Percentiles rank a stretch among this genome's conserved stretches.
These are phyloP conservation scores for Chunga burmeisteri DNA, from an alignment of 2,113 vertebrate genomes.

Conservation along the genomic window DNA sequence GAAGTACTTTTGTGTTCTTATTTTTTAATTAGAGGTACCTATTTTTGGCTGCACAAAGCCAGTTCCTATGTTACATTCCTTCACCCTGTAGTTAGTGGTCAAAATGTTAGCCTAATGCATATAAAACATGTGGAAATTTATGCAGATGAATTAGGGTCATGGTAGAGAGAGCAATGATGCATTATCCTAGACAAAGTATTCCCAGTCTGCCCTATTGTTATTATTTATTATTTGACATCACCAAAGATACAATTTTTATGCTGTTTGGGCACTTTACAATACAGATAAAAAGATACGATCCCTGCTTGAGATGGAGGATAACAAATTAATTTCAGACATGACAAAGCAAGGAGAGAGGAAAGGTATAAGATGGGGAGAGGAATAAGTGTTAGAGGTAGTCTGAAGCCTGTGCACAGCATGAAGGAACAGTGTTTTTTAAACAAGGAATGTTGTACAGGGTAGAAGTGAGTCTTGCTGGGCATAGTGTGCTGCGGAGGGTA, in stretches of 20 bases:
- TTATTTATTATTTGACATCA: constrained; percentile 50
- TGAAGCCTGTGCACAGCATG: not conserved
- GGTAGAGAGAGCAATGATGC: constrained; percentile 41
- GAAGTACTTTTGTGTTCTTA: not conserved
- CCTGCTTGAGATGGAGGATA: not conserved
- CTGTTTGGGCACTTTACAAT: constrained; percentile 8
- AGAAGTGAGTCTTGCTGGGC: not conserved
- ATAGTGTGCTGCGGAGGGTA: not conserved
- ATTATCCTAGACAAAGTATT: constrained; percentile 59
- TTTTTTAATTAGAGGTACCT: not conserved
- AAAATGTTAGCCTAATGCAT: constrained; percentile 43
- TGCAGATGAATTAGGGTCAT: constrained; percentile 45
- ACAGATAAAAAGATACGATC: not conserved
- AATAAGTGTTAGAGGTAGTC: not conserved
- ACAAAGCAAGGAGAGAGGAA: not conserved
- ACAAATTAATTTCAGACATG: not conserved
- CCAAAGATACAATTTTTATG: constrained; percentile 26
- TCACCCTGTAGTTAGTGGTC: constrained; percentile 37
- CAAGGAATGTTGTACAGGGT: not conserved
- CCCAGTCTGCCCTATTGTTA: constrained; percentile 30
- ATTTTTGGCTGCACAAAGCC: not conserved
- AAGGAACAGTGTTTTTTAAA: not conserved
- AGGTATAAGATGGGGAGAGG: not conserved
- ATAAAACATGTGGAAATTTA: constrained; percentile 49
- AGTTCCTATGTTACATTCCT: not conserved